Evolutionary conservation across 2,113 vertebrate genomes (phyloP).

Genomic region (Protomyctophum bolini): DNA sequence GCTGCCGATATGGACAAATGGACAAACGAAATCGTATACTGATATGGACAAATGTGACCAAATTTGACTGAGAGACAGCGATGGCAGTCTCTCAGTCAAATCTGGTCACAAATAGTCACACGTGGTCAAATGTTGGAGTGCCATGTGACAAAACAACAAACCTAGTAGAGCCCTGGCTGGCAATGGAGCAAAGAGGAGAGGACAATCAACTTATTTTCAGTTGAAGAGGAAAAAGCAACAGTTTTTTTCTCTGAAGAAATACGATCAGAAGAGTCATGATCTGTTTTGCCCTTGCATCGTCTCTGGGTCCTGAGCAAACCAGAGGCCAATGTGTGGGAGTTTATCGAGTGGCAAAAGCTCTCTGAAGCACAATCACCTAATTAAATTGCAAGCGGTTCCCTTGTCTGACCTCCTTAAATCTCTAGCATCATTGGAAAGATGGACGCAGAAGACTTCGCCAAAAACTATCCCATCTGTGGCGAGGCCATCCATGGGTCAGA

Average conservation of each 20-base stretch:
- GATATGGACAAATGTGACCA: too few species aligned
- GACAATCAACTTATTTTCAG: constrained; percentile 28
- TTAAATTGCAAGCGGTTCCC: constrained; percentile 76
- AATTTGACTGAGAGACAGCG: too few species aligned
- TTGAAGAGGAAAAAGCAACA: constrained; percentile 6
- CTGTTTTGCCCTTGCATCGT: constrained; percentile 48
- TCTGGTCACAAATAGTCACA: too few species aligned
- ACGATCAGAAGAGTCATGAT: constrained; percentile 51
- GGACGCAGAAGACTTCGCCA: constrained; percentile 54
- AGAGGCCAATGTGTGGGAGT: constrained; percentile 63
- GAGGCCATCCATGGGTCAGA: constrained; percentile 60
- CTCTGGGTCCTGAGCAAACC: constrained; percentile 11
- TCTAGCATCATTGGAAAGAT: constrained; percentile 59
- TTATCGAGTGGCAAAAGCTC: constrained; percentile 73
- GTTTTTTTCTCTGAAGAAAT: constrained; percentile 46
- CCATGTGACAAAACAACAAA: too few species aligned
- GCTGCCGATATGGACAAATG: too few species aligned
- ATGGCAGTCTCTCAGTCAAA: too few species aligned
- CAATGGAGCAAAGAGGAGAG: constrained; percentile 49
- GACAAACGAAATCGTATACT: too few species aligned
- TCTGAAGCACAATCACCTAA: constrained; percentile 79
- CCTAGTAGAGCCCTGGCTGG: too few species aligned
- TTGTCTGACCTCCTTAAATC: constrained; percentile 76
- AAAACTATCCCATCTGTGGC: constrained; percentile 51
- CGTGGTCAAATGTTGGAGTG: too few species aligned